These are phyloP conservation scores for Ptiloglossa arizonensis DNA, from an alignment of 1,140 invertebrate species.

Conservation along the genomic window DNA sequence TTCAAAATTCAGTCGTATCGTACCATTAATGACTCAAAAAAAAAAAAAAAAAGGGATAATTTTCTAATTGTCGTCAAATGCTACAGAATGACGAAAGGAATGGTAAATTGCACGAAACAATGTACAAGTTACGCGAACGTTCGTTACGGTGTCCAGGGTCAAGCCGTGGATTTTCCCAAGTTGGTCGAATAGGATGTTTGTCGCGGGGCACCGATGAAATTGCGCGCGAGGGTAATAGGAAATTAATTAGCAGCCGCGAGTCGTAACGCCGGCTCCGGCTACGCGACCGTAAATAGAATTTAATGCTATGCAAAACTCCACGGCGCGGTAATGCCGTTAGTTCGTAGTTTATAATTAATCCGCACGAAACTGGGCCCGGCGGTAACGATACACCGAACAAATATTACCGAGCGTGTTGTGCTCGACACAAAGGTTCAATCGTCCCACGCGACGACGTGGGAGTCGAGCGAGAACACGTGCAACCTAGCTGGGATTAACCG, in stretches of 20 bases:
- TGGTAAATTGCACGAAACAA: too few species aligned
- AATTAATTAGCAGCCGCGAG: slow-evolving; percentile 24
- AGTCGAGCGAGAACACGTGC: not conserved
- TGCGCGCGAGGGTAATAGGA: not conserved
- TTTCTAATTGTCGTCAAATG: too few species aligned
- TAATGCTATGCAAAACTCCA: slow-evolving; percentile 15
- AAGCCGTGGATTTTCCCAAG: not conserved
- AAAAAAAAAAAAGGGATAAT: too few species aligned
- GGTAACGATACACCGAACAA: slow-evolving; percentile 4
- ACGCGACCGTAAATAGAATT: slow-evolving; percentile 2
- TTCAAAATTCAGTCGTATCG: too few species aligned
- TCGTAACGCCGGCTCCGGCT: not conserved
- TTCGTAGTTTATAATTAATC: slow-evolving; percentile 34
- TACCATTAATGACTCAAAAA: too few species aligned
- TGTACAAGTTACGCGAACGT: too few species aligned
- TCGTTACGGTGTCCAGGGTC: not conserved
- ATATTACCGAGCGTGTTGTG: not conserved
- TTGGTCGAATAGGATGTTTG: not conserved
- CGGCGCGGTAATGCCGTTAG: slow-evolving; percentile 22
- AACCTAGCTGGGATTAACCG: not conserved
- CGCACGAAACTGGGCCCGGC: not conserved
- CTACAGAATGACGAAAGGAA: too few species aligned
- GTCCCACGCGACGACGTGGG: slow-evolving; percentile 1
- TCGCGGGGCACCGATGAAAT: not conserved
- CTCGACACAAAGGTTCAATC: not conserved